Conservation (phyloP, 2,113 vertebrate species). For the Beaufortia kweichowensis region DNA sequence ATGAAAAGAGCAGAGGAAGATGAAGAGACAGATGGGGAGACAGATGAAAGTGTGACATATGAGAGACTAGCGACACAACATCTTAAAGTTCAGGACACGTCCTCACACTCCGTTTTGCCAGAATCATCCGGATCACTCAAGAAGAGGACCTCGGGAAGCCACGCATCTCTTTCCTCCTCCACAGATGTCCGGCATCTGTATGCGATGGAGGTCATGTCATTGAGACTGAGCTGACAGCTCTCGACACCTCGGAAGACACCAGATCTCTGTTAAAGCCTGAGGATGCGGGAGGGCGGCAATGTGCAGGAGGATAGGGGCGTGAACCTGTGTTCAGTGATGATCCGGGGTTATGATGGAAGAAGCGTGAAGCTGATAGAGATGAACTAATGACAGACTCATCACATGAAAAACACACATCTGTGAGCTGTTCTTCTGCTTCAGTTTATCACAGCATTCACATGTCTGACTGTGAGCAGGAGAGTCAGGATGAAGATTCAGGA, state of each 20-base stretch:
- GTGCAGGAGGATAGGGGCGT: background rate
- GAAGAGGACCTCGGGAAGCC: background rate
- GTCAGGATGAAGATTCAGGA: constrained; percentile 22
- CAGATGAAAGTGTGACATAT: background rate
- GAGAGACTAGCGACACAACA: background rate
- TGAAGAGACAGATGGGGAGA: background rate
- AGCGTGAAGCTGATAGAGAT: background rate
- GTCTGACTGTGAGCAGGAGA: constrained; percentile 18
- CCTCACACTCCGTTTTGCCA: background rate
- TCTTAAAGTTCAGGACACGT: background rate
- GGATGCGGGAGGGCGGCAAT: background rate
- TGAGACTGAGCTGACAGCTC: background rate
- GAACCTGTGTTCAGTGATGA: constrained; percentile 39
- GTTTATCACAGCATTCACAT: background rate
- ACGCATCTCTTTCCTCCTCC: background rate
- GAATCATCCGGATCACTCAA: background rate
- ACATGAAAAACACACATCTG: background rate
- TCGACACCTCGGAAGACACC: background rate
- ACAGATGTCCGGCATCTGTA: background rate
- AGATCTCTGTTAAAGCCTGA: background rate
- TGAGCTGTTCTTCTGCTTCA: background rate
- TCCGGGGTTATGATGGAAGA: background rate
- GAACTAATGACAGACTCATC: background rate
- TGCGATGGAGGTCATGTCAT: background rate
- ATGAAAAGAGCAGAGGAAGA: background rate